These are phyloP conservation scores for Nothoprocta perdicaria DNA, from an alignment of 2,113 vertebrate species.

Conservation along the genomic window DNA sequence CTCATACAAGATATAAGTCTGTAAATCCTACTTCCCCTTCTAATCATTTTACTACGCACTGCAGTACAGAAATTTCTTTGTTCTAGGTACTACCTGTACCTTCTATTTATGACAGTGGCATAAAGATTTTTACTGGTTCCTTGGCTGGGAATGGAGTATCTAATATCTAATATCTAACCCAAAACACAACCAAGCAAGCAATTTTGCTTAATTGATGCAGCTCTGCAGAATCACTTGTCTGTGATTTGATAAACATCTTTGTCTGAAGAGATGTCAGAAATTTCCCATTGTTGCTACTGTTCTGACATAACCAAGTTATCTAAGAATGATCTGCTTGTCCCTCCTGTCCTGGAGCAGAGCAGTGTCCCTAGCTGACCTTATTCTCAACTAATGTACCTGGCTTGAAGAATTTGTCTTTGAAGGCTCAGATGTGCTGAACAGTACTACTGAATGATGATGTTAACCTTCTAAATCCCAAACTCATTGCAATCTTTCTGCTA, in stretches of 20 bases:
- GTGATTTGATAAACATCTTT: background rate
- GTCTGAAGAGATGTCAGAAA: constrained; percentile 1
- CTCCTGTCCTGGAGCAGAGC: background rate
- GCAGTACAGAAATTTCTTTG: background rate
- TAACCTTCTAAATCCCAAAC: background rate
- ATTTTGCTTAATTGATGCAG: background rate
- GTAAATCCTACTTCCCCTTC: background rate
- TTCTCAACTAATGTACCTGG: background rate
- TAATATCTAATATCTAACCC: background rate
- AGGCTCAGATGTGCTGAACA: background rate
- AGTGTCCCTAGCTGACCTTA: background rate
- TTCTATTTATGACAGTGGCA: background rate
- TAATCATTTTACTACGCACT: background rate
- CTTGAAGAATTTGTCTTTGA: background rate
- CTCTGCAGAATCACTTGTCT: background rate
- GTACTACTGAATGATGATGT: background rate
- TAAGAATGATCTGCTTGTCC: background rate
- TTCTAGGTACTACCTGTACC: background rate
- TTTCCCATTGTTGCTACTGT: background rate
- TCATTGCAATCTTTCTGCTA: background rate
- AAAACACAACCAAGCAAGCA: background rate
- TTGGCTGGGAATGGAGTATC: background rate
- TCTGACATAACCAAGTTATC: background rate
- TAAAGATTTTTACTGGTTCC: background rate
- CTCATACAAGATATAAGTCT: background rate